A percentile compares a stretch with the other conserved stretches of the same genome.
Evolutionary conservation across 2,797 vertebrate species (phyloP).

Genomic region (Melanotaenia trifasciata): DNA sequence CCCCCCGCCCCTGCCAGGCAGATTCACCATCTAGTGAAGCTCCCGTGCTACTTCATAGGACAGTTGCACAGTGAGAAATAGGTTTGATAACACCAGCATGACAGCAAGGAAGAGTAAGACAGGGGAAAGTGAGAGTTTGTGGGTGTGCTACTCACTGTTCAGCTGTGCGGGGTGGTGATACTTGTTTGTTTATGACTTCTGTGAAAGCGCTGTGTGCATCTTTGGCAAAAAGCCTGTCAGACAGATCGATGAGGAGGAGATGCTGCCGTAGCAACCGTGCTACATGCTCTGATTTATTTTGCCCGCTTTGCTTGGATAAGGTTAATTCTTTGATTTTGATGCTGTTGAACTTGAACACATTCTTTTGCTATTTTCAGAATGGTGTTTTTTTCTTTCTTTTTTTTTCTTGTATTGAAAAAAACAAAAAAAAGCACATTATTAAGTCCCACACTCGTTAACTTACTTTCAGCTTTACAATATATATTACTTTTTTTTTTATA

Average conservation of each 20-base stretch:
- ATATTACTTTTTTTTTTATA: too few species aligned
- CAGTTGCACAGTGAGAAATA: slow-evolving; percentile 51
- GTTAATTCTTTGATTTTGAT: slow-evolving; percentile 45
- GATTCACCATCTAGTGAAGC: slow-evolving; percentile 45
- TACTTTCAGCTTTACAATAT: neutral
- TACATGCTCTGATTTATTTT: slow-evolving; percentile 62
- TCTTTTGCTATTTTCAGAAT: slow-evolving; percentile 17
- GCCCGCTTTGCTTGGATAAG: slow-evolving; percentile 42
- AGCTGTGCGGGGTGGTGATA: slow-evolving; percentile 41
- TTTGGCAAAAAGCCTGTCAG: slow-evolving; percentile 65
- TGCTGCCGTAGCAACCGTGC: slow-evolving; percentile 54
- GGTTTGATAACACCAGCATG: slow-evolving; percentile 34
- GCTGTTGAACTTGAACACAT: slow-evolving; percentile 26
- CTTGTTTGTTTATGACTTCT: slow-evolving; percentile 65
- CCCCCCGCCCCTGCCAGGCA: slow-evolving; percentile 50
- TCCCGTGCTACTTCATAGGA: slow-evolving; percentile 45
- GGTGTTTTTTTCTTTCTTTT: neutral
- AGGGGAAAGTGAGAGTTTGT: slow-evolving; percentile 11
- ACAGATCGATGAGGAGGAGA: slow-evolving; percentile 66
- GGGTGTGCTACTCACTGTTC: slow-evolving; percentile 41
- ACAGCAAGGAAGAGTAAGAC: slow-evolving; percentile 27
- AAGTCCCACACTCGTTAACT: neutral
- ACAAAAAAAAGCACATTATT: slow-evolving; percentile 3
- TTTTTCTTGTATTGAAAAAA: neutral
- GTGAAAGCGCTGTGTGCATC: slow-evolving; percentile 61